phyloP scores from a whole-genome alignment of 2,888 invertebrate species.

The Philaethria dido region DNA sequence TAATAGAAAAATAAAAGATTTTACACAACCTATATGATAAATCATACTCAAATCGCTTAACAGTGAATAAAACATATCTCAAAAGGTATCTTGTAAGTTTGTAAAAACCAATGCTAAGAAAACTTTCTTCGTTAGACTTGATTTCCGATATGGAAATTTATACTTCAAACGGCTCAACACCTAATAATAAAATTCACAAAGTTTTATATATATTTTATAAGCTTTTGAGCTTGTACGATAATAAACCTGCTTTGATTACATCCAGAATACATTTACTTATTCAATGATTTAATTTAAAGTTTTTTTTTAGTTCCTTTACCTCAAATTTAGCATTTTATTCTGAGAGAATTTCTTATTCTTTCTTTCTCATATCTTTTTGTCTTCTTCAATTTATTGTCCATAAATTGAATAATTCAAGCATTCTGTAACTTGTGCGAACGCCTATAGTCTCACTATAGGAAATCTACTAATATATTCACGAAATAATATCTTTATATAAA shows the following conservation, averaged over 20 bases:
- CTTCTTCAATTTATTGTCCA: too few relatives aligned
- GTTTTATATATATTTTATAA: conserved; percentile 15
- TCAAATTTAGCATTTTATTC: too few relatives aligned
- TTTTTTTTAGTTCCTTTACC: too few relatives aligned
- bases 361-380: too few relatives aligned
- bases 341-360: too few relatives aligned
- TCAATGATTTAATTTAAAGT: too few relatives aligned
- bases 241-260: background rate
- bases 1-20: background rate
- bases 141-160: conserved; percentile 14
- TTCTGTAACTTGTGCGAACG: too few relatives aligned
- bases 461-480: too few relatives aligned
- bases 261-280: background rate
- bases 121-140: conserved; percentile 9
- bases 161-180: conserved; percentile 12
- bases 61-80: background rate
- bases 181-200: conserved; percentile 15
- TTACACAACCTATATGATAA: background rate
- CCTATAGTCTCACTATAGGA: too few relatives aligned
- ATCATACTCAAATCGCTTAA: background rate
- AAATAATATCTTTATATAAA: too few relatives aligned
- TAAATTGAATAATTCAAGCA: too few relatives aligned
- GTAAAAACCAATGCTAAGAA: conserved; percentile 7
- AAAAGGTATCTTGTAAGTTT: conserved; percentile 1
- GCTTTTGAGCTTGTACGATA: background rate